Conservation (phyloP, 2,113 vertebrate genomes). For the Formicarius rufipectus region DNA sequence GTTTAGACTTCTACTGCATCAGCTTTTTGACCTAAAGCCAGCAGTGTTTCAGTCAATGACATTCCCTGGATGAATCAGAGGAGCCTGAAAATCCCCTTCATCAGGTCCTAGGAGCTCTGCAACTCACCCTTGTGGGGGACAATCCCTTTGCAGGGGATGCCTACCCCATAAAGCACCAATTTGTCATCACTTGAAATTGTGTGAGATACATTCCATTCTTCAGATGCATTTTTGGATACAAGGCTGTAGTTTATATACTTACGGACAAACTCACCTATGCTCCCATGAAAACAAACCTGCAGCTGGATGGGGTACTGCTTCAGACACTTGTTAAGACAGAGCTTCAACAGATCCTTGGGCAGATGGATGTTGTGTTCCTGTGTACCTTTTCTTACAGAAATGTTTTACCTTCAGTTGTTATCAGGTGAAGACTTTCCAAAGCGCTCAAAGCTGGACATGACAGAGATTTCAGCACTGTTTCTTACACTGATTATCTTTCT, state of each 20-base stretch:
- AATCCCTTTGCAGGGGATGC: background rate
- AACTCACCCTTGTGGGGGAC: background rate
- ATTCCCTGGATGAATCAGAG: background rate
- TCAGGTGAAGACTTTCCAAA: background rate
- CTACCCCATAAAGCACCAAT: background rate
- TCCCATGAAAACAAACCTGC: background rate
- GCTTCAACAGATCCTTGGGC: fast-evolving
- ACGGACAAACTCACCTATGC: background rate
- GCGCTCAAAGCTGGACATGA: background rate
- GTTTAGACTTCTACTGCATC: conserved; percentile 51
- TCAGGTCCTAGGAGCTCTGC: background rate
- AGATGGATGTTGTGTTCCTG: background rate
- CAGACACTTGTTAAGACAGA: background rate
- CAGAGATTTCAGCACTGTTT: background rate
- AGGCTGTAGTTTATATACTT: background rate
- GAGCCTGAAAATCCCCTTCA: background rate
- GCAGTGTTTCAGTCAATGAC: background rate
- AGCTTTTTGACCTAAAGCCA: conserved; percentile 56
- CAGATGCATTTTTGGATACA: background rate
- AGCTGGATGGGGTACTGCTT: background rate
- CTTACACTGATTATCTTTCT: background rate
- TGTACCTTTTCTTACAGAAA: background rate
- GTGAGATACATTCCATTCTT: background rate
- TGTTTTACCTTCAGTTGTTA: background rate
- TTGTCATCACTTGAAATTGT: background rate